These are phyloP conservation scores for Crotalus tigris DNA, from an alignment of 2,113 vertebrate genomes.

Conservation along the genomic window DNA sequence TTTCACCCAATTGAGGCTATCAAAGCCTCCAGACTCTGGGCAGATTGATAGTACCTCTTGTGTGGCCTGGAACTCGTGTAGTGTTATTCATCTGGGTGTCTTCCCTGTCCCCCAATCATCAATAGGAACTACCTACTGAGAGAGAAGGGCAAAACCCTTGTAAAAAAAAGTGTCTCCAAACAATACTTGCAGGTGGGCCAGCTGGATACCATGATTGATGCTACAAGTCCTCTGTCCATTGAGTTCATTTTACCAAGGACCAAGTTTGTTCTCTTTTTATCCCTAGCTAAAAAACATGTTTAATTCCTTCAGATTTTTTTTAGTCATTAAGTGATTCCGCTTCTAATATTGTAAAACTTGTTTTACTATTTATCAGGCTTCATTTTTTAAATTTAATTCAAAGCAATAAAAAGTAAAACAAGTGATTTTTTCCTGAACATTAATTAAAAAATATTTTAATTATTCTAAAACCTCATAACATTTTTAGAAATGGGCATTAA, in stretches of 20 bases:
- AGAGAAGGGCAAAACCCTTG: background rate
- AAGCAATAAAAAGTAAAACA: background rate
- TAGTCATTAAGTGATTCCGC: background rate
- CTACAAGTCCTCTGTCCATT: background rate
- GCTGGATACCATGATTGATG: background rate
- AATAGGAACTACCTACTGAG: background rate
- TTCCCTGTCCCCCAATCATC: background rate
- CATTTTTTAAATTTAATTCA: background rate
- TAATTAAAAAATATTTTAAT: background rate
- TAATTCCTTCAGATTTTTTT: background rate
- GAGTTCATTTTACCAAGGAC: background rate
- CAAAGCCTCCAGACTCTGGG: background rate
- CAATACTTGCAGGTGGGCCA: background rate
- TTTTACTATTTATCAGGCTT: background rate
- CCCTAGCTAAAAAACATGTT: background rate
- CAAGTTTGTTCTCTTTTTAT: background rate
- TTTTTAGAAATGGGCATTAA: background rate
- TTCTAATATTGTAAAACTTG: background rate
- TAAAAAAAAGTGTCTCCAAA: background rate
- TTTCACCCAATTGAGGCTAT: background rate
- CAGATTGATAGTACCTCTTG: background rate
- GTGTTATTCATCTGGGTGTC: background rate
- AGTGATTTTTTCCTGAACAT: background rate
- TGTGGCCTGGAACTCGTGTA: background rate
- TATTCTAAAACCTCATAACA: background rate